Conservation (phyloP, 2,797 vertebrate genomes). For the Miichthys miiuy region DNA sequence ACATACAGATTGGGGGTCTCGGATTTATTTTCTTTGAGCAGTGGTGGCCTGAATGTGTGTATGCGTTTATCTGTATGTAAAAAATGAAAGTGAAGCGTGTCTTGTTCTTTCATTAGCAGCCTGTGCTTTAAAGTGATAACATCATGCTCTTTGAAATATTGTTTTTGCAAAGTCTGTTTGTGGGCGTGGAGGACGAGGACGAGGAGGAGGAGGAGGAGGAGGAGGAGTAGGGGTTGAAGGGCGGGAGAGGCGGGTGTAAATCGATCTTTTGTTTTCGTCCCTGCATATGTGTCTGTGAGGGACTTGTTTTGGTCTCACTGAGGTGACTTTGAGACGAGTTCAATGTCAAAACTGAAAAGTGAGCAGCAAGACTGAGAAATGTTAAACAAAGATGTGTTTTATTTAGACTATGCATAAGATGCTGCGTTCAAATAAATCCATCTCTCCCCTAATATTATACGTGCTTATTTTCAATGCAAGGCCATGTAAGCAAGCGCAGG, state of each 20-base stretch:
- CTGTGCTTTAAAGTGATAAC: slow-evolving; percentile 28
- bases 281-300: slow-evolving; percentile 38
- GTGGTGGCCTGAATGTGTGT: neutral
- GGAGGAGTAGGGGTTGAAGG: slow-evolving; percentile 17
- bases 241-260: slow-evolving; percentile 62
- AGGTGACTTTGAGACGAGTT: slow-evolving; percentile 35
- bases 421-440: neutral
- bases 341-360: slow-evolving; percentile 26
- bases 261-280: slow-evolving; percentile 73
- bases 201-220: slow-evolving; percentile 32
- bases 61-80: slow-evolving; percentile 3
- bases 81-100: neutral
- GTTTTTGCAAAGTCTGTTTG: slow-evolving; percentile 61
- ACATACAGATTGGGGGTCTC: slow-evolving; percentile 20
- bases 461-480: neutral
- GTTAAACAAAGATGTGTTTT: neutral
- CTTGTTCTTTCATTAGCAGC: slow-evolving; percentile 14
- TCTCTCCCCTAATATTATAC: neutral
- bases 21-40: slow-evolving; percentile 45
- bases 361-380: neutral
- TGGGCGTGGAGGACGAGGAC: slow-evolving; percentile 38
- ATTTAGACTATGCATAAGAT: neutral
- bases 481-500: neutral
- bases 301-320: slow-evolving; percentile 56
- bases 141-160: slow-evolving; percentile 46